Percentiles rank a stretch among this genome's conserved stretches.
These are phyloP conservation scores for Eupithecia exiguata DNA, from an alignment of 2,888 invertebrate genomes.

Conservation along the genomic window DNA sequence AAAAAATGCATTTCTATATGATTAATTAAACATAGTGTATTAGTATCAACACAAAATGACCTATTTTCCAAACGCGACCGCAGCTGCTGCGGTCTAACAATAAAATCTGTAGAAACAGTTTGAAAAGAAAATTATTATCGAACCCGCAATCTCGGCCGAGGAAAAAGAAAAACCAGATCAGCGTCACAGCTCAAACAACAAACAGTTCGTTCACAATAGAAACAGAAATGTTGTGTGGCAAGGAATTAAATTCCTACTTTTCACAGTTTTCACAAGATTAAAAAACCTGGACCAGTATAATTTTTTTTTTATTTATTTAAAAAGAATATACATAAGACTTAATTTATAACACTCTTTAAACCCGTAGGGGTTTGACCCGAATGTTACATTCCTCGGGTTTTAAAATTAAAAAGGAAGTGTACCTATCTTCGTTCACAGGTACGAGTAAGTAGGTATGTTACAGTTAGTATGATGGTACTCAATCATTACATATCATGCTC, in stretches of 20 bases:
- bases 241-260: not conserved
- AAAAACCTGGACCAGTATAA: not conserved
- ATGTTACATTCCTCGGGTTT: too few relatives aligned
- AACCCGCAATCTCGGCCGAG: constrained; percentile 25
- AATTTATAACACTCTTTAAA: too few relatives aligned
- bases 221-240: not conserved
- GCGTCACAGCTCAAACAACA: constrained; percentile 11
- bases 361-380: too few relatives aligned
- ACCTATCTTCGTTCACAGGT: too few relatives aligned
- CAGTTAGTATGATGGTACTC: too few relatives aligned
- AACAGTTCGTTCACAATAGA: not conserved
- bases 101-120: constrained; percentile 27
- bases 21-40: not conserved
- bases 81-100: constrained; percentile 6
- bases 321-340: too few relatives aligned
- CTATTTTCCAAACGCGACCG: not conserved
- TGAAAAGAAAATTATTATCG: constrained; percentile 33
- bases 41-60: not conserved
- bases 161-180: constrained; percentile 27
- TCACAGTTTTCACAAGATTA: not conserved
- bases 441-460: too few relatives aligned
- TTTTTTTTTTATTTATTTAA: too few relatives aligned
- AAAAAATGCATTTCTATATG: not conserved
- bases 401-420: too few relatives aligned
- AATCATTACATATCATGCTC: too few relatives aligned